These are phyloP conservation scores for Phrixothrix hirtus DNA, from an alignment of 2,888 invertebrate species.

Conservation along the genomic window DNA sequence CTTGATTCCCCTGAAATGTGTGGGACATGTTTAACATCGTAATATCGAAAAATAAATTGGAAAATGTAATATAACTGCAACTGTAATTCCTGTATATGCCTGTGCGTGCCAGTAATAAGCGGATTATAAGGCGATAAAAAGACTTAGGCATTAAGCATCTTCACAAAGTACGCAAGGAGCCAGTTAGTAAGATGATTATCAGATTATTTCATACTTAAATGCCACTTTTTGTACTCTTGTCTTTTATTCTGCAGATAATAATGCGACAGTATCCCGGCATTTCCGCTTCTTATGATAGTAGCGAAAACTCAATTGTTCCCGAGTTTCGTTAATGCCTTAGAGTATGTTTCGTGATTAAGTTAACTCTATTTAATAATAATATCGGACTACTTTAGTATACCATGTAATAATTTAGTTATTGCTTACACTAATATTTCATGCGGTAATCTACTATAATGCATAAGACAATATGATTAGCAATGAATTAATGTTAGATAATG, in stretches of 20 bases:
- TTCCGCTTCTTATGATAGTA: conserved; percentile 6
- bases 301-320: conserved; percentile 8
- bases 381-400: conserved; percentile 19
- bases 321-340: conserved; percentile 3
- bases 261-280: conserved; percentile 2
- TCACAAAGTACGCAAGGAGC: conserved; percentile 9
- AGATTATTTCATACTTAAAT: conserved; percentile 18
- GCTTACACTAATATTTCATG: conserved; percentile 13
- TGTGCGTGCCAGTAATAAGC: conserved; percentile 11
- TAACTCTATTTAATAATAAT: conserved; percentile 14
- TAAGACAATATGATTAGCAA: conserved; percentile 29
- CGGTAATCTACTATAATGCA: conserved; percentile 22
- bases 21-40: too few relatives aligned
- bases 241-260: conserved; percentile 10
- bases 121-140: conserved; percentile 10
- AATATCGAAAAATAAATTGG: too few relatives aligned
- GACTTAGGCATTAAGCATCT: conserved; percentile 9
- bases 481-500: conserved; percentile 30
- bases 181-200: conserved; percentile 22
- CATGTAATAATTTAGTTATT: conserved; percentile 16
- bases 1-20: too few relatives aligned
- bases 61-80: too few relatives aligned
- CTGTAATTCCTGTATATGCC: too few relatives aligned
- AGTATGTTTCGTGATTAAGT: conserved; percentile 14
- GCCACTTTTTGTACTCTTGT: conserved; percentile 3